Conservation (phyloP, 2,797 vertebrate genomes). For the Rhinophrynus dorsalis region DNA sequence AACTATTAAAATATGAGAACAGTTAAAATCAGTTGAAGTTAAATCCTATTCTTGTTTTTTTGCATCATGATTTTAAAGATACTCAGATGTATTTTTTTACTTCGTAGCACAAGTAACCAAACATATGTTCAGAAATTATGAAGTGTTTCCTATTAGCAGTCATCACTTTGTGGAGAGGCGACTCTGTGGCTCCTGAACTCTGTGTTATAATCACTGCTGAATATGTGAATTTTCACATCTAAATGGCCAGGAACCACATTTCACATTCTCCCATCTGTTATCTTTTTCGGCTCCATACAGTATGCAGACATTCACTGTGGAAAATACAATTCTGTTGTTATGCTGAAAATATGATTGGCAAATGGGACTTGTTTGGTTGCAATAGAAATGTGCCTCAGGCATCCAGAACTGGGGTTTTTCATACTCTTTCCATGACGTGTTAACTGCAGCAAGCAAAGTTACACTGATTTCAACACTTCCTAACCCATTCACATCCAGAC, state of each 20-base stretch:
- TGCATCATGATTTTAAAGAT: no score
- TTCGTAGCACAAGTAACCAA: no score
- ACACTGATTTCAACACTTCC: no score
- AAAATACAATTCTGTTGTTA: neutral
- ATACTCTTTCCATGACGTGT: slow-evolving; percentile 1
- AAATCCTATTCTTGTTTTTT: no score
- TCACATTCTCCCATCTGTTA: neutral
- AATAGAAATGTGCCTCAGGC: neutral
- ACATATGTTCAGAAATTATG: no score
- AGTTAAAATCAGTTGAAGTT: no score
- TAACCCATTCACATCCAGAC: no score
- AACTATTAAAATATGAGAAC: no score
- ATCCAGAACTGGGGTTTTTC: slow-evolving; percentile 2
- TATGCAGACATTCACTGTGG: neutral
- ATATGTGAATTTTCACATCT: neutral
- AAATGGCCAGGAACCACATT: neutral
- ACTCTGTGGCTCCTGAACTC: neutral
- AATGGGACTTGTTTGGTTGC: neutral
- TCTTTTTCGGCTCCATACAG: neutral
- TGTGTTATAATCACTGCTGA: neutral
- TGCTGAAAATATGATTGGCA: slow-evolving; percentile 5
- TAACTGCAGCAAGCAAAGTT: neutral
- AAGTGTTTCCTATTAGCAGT: no score
- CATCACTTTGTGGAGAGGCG: neutral
- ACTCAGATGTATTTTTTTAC: no score